Conservation (phyloP, 35 echinoderm and acorn worm genomes). For the Amphiura filiformis region DNA sequence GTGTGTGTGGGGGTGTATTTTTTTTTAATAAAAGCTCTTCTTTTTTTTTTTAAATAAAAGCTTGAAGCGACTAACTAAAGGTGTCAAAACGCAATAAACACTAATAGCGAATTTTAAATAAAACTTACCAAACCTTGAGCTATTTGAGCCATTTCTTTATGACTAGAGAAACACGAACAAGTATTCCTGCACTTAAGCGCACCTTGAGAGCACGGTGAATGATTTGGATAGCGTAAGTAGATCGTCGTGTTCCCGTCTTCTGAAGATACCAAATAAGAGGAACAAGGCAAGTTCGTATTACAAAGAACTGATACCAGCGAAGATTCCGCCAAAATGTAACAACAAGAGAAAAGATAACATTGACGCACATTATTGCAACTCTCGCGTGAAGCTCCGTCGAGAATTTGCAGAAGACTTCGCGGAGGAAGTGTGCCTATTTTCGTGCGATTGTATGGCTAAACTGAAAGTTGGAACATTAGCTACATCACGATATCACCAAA, state of each 20-base stretch:
- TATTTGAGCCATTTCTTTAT: no score
- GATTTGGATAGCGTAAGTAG: not conserved
- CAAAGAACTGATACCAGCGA: constrained; percentile 10
- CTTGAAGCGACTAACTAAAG: no score
- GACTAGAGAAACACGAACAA: no score
- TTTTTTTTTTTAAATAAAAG: no score
- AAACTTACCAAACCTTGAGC: no score
- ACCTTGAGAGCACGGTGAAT: not conserved
- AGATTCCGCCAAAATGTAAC: constrained; percentile 29
- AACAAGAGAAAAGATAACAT: constrained; percentile 24
- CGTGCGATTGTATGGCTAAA: constrained; percentile 65
- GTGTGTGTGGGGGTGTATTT: no score
- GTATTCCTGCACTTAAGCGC: not conserved
- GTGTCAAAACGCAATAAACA: no score
- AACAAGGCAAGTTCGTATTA: constrained; percentile 6
- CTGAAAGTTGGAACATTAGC: constrained; percentile 43
- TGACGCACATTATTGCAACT: constrained; percentile 41
- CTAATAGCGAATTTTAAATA: no score
- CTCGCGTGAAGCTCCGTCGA: constrained; percentile 31
- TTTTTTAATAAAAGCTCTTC: no score
- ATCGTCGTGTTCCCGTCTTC: not conserved
- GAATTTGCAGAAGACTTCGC: constrained; percentile 50
- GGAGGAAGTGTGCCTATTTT: constrained; percentile 13
- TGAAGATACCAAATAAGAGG: not conserved
- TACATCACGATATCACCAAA: constrained; percentile 34